Percentiles rank a stretch among this genome's conserved stretches.
These are phyloP conservation scores for Euzetes globulus DNA, from an alignment of 2,888 invertebrate genomes.

Conservation along the genomic window DNA sequence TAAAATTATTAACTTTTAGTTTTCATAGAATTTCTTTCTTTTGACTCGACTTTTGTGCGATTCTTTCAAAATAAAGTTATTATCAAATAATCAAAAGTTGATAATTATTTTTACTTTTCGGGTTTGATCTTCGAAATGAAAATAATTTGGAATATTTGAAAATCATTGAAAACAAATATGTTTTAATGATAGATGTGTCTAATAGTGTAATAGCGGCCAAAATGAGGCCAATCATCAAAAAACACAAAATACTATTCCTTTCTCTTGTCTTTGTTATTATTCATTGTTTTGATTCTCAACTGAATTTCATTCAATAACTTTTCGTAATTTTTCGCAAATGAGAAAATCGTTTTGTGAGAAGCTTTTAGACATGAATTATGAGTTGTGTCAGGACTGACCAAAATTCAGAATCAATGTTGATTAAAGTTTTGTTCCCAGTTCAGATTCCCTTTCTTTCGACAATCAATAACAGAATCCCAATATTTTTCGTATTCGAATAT, in stretches of 20 bases:
- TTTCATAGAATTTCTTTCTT: too few relatives aligned
- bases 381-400: too few relatives aligned
- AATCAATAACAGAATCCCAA: too few relatives aligned
- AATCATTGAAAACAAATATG: neutral
- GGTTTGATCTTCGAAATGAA: neutral
- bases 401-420: too few relatives aligned
- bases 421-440: too few relatives aligned
- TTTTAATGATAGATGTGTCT: neutral
- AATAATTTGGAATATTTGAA: neutral
- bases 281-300: slow-evolving; percentile 2
- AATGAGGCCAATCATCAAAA: slow-evolving; percentile 12
- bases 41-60: too few relatives aligned
- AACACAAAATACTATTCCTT: neutral
- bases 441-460: too few relatives aligned
- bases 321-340: neutral
- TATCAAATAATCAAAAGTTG: too few relatives aligned
- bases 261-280: neutral
- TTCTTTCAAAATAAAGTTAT: too few relatives aligned
- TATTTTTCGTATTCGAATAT: neutral
- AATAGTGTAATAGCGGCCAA: slow-evolving; percentile 1
- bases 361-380: too few relatives aligned
- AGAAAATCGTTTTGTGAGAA: too few relatives aligned
- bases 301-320: neutral
- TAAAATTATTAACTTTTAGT: too few relatives aligned
- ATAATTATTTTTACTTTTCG: neutral